phyloP scores from a whole-genome alignment of 2,888 invertebrate species.

The Tupiocoris notatus region DNA sequence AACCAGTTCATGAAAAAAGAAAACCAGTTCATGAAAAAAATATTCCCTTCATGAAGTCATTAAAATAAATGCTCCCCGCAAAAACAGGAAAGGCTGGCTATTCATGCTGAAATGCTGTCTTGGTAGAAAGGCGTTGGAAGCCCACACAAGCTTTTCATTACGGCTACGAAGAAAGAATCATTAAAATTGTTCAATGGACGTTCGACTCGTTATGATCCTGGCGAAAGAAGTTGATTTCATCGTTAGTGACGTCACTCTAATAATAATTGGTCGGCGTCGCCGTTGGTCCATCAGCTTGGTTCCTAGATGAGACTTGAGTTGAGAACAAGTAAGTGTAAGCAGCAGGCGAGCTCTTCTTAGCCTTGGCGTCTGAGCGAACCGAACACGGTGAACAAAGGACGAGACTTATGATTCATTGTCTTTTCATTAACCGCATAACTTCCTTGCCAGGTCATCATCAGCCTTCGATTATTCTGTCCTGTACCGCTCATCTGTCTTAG shows the following conservation, averaged over 20 bases:
- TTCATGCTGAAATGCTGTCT: no score
- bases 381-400: neutral
- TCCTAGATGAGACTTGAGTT: neutral
- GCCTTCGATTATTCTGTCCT: no score
- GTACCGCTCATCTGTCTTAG: neutral
- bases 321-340: neutral
- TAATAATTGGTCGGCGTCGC: neutral
- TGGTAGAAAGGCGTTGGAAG: no score
- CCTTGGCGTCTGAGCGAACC: neutral
- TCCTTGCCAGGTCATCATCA: neutral
- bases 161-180: no score
- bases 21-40: no score
- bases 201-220: neutral
- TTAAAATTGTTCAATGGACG: neutral
- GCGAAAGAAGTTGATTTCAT: neutral
- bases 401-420: conserved; percentile 23
- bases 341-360: no score
- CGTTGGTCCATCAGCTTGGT: neutral
- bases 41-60: no score
- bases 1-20: no score
- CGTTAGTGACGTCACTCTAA: neutral
- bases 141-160: no score
- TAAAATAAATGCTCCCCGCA: no score
- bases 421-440: conserved; percentile 21
- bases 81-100: no score